phyloP scores from a whole-genome alignment of 2,888 invertebrate genomes.

The Meganola albula region DNA sequence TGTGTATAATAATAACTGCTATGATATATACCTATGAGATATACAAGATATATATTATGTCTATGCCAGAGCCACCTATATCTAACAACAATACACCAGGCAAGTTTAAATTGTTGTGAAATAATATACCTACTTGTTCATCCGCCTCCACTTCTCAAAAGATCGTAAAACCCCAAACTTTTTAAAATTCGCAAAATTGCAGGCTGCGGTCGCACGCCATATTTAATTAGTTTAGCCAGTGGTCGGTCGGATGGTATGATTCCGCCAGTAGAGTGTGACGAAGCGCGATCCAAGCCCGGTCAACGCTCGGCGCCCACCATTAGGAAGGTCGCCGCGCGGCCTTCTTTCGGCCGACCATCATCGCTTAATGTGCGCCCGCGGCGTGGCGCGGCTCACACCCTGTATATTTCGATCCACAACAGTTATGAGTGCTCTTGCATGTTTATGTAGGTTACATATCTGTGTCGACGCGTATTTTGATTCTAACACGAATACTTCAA shows the following conservation, averaged over 20 bases:
- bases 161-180: not conserved
- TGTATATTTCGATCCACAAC: slow-evolving; percentile 64
- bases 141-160: not conserved
- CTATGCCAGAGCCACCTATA: too few relatives aligned
- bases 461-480: slow-evolving; percentile 62
- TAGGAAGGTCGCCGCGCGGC: slow-evolving; percentile 74
- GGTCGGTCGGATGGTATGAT: slow-evolving; percentile 32
- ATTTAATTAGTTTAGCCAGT: slow-evolving; percentile 29
- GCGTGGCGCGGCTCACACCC: slow-evolving; percentile 58
- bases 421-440: slow-evolving; percentile 71
- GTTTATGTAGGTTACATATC: slow-evolving; percentile 69
- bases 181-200: slow-evolving; percentile 30
- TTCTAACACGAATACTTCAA: slow-evolving; percentile 47
- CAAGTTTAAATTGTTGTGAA: not conserved
- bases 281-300: slow-evolving; percentile 47
- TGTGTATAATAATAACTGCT: too few relatives aligned
- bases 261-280: slow-evolving; percentile 42
- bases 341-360: slow-evolving; percentile 66
- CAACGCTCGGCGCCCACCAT: slow-evolving; percentile 64
- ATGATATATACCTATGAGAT: too few relatives aligned
- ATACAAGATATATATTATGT: too few relatives aligned
- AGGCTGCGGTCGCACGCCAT: slow-evolving; percentile 38
- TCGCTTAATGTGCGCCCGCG: slow-evolving; percentile 47
- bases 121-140: not conserved
- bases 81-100: too few relatives aligned